Conservation (phyloP, 2,888 invertebrate genomes). For the Limnephilus lunatus region DNA sequence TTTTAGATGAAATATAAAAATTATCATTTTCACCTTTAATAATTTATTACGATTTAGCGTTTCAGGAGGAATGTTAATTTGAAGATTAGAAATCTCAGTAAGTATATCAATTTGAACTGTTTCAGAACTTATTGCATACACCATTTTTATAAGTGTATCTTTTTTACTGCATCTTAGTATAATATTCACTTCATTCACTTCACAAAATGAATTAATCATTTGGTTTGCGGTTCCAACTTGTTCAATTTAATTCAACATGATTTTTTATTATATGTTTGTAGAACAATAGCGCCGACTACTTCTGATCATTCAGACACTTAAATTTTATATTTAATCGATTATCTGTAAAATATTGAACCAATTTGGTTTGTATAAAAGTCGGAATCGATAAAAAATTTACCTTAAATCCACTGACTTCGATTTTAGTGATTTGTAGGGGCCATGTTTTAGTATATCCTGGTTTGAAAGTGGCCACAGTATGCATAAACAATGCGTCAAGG, state of each 20-base stretch:
- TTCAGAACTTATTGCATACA: background rate
- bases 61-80: background rate
- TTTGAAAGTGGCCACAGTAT: background rate
- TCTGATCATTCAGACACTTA: background rate
- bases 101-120: background rate
- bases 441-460: constrained; percentile 40
- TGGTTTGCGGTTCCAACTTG: background rate
- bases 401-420: background rate
- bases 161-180: background rate
- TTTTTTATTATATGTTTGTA: background rate
- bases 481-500: constrained; percentile 18
- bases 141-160: background rate
- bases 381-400: background rate
- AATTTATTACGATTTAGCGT: background rate
- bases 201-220: background rate
- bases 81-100: background rate
- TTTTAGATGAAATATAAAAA: background rate
- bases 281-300: background rate
- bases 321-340: background rate
- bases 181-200: too few species aligned
- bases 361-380: background rate
- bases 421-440: constrained; percentile 30
- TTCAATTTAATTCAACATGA: background rate
- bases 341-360: background rate
- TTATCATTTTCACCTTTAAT: background rate